phyloP scores from a whole-genome alignment of 2,888 invertebrate species.

The Dicycla oo region DNA sequence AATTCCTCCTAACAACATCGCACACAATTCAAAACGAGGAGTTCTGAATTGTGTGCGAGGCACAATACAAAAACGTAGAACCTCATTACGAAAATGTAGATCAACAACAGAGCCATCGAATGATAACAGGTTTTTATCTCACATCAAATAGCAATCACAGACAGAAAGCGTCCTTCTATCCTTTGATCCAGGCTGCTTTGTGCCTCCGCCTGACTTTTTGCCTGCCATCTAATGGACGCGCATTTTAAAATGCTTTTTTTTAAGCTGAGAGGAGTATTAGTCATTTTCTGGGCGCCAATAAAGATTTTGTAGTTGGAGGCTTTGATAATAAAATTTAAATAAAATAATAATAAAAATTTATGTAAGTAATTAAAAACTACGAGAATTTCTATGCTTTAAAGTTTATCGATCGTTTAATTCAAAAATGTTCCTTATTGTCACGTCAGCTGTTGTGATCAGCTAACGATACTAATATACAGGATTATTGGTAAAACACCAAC shows the following conservation, averaged over 20 bases:
- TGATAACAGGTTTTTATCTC: constrained; percentile 64
- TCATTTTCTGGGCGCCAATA: constrained; percentile 12
- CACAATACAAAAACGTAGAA: constrained; percentile 24
- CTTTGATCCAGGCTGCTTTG: constrained; percentile 65
- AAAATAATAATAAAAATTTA: too few relatives aligned
- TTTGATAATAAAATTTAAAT: too few relatives aligned
- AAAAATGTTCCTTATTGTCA: neutral
- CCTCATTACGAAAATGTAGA: constrained; percentile 49
- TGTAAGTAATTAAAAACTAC: neutral
- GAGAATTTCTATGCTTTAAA: neutral
- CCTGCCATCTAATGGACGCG: constrained; percentile 56
- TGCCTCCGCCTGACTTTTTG: constrained; percentile 56
- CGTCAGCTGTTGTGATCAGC: neutral
- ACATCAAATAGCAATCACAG: constrained; percentile 68
- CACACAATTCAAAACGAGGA: constrained; percentile 28
- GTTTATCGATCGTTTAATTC: too few relatives aligned
- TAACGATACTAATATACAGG: neutral
- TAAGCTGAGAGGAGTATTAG: constrained; percentile 25
- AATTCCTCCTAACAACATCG: constrained; percentile 10
- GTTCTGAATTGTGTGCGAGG: too few relatives aligned
- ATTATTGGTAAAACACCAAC: too few relatives aligned
- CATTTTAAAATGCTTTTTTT: constrained; percentile 50
- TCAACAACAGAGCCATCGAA: constrained; percentile 61
- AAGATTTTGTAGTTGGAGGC: neutral
- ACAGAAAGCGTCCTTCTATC: constrained; percentile 48